Evolutionary conservation across 2,797 vertebrate genomes (phyloP).

Genomic region (Urosaurus nigricauda): DNA sequence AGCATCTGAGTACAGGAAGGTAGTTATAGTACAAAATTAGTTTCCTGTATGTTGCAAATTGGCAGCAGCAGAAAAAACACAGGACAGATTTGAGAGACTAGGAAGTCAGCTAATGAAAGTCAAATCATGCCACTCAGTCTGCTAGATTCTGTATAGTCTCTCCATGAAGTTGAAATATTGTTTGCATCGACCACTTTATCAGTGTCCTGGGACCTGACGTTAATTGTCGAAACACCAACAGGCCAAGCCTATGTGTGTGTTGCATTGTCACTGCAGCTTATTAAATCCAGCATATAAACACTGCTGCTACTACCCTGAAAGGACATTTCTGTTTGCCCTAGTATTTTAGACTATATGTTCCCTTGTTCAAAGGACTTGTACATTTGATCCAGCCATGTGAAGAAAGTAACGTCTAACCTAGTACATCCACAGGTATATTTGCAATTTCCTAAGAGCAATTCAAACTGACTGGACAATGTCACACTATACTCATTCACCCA

Average conservation of each 20-base stretch:
- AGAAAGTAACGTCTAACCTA: not conserved
- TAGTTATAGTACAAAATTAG: conserved; percentile 84
- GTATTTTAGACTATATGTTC: not conserved
- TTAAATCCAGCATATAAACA: not conserved
- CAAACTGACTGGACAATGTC: no score
- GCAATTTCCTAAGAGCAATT: not conserved
- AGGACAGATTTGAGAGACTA: not conserved
- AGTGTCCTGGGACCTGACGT: not conserved
- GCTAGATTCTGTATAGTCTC: conserved; percentile 53
- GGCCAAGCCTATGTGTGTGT: not conserved
- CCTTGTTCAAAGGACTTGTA: not conserved
- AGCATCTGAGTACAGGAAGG: conserved; percentile 84
- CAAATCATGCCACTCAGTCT: not conserved
- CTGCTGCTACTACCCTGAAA: not conserved
- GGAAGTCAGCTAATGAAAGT: conserved; percentile 27
- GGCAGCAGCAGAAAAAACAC: conserved; percentile 5
- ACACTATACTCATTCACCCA: no score
- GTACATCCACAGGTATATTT: not conserved
- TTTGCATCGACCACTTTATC: not conserved
- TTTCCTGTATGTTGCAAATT: conserved; percentile 83
- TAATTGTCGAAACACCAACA: not conserved
- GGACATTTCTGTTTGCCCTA: not conserved
- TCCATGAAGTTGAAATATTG: not conserved
- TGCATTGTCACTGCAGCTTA: no score
- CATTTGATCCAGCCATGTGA: not conserved